A percentile compares a stretch with the other conserved stretches of the same genome.
phyloP scores from a whole-genome alignment of 1,140 invertebrate species.

The Cecropterus lyciades region DNA sequence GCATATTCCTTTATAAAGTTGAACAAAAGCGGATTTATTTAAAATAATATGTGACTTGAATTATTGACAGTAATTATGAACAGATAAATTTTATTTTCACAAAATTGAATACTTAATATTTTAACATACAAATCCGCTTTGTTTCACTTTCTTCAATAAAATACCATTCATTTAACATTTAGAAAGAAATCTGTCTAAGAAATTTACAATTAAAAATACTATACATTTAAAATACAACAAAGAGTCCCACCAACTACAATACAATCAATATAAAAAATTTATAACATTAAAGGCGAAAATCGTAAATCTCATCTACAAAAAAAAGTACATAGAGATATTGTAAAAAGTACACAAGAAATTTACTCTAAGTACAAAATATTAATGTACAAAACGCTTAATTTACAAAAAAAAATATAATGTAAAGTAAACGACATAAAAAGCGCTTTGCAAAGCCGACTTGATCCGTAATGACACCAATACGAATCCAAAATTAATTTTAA shows the following conservation, averaged over 20 bases:
- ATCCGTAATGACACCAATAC: slow-evolving; percentile 18
- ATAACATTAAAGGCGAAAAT: slow-evolving; percentile 1
- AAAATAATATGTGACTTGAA: background rate
- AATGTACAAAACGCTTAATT: slow-evolving; percentile 11
- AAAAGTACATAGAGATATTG: slow-evolving; percentile 29
- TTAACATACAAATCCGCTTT: background rate
- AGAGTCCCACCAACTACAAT: slow-evolving; percentile 4
- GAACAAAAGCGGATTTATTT: background rate
- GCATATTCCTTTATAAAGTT: background rate
- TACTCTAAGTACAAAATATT: slow-evolving; percentile 13
- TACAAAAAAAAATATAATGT: slow-evolving; percentile 12
- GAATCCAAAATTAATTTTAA: background rate
- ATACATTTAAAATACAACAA: slow-evolving; percentile 1
- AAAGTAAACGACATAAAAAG: slow-evolving; percentile 29
- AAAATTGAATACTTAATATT: too few relatives aligned
- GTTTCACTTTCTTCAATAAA: background rate
- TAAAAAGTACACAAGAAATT: too few relatives aligned
- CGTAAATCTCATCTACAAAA: slow-evolving; percentile 23
- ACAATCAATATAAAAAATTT: background rate
- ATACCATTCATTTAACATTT: slow-evolving; percentile 8
- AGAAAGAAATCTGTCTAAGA: slow-evolving; percentile 16
- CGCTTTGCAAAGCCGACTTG: slow-evolving; percentile 19
- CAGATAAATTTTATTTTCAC: too few relatives aligned
- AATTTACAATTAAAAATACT: background rate
- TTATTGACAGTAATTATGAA: too few relatives aligned